Base-by-base conservation (phyloP, 2,888 invertebrate species). In the Andrena bicolor region DNA sequence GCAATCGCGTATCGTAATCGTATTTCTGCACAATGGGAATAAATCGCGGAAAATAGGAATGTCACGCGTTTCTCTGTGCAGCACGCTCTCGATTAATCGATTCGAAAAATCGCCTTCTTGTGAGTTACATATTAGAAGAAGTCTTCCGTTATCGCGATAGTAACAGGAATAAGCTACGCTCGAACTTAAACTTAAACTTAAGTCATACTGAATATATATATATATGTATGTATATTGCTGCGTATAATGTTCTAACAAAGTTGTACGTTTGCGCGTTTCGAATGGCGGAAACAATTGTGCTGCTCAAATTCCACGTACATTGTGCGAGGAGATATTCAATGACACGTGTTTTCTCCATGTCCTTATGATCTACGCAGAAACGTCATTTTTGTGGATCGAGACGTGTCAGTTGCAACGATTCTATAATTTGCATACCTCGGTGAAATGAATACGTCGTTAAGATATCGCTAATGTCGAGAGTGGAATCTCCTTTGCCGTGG, bases 241-340 rank as follows among this genome's bases (percentile, higher is more conserved):
- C 61, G 32, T 65, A 58, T 23, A 61, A 41, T 77, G 16, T 41
- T 51, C 60, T 48, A 49, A 41, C 32, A 26, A 66, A 30, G 49
- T 41, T 56, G 56, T 56, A 30, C 35, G 49, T 32, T 35, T 26
- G n/a, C 26, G 28, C 58, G 58, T 4, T 41, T 70, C 28, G 58
- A 70, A 28, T 26, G 10, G 56, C 68, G 28, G 41, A 35, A 13
- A 74, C 51, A 26, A 68, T 69, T 75, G 68, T 79, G 75, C 68
- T 49, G 2, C 20, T 20, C 30, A 23, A 32, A 35, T 35, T 63
- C 65, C 49, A 28, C 10, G 65, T 66, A 48, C 23, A n/a, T 28
- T 56, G 35, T 61, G 32, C 61, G 61, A 61, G 16, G 16, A 26
- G n/a, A 61, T 35, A 61, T 32, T 32, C 61, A 61, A 32, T 41